Evolutionary conservation across 2,797 vertebrate genomes (phyloP).

Genomic region (Leptoclinus maculatus): DNA sequence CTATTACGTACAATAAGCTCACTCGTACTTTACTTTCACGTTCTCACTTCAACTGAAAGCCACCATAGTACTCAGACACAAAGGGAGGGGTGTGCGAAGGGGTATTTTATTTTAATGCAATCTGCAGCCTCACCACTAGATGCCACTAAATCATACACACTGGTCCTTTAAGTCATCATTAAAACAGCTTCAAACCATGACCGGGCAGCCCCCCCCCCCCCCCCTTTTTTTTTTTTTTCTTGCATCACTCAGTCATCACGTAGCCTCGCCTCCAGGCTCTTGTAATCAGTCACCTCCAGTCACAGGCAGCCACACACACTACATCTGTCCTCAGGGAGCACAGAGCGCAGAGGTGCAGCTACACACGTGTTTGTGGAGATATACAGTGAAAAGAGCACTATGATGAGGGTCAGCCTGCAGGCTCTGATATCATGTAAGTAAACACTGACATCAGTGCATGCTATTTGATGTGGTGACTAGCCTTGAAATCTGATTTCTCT

Average conservation of each 20-base stretch:
- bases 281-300: slow-evolving; percentile 37
- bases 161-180: neutral
- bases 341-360: slow-evolving; percentile 7
- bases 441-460: neutral
- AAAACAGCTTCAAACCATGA: neutral
- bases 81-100: too few relatives aligned
- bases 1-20: neutral
- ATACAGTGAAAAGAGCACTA: slow-evolving; percentile 5
- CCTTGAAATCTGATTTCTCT: neutral
- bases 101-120: neutral
- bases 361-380: neutral
- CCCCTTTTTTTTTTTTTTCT: neutral
- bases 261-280: slow-evolving; percentile 34
- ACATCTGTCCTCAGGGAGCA: slow-evolving; percentile 27
- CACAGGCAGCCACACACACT: slow-evolving; percentile 36
- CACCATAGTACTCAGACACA: neutral
- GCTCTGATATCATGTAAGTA: slow-evolving; percentile 53
- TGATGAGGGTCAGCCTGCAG: slow-evolving; percentile 14
- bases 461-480: neutral
- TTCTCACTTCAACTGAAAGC: neutral
- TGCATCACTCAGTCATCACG: slow-evolving; percentile 15
- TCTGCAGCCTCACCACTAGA: neutral
- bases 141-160: neutral
- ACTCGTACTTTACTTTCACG: neutral
- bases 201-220: neutral